Base-by-base conservation (phyloP, 2,888 invertebrate species). In the Meiosimyza platycephala region DNA sequence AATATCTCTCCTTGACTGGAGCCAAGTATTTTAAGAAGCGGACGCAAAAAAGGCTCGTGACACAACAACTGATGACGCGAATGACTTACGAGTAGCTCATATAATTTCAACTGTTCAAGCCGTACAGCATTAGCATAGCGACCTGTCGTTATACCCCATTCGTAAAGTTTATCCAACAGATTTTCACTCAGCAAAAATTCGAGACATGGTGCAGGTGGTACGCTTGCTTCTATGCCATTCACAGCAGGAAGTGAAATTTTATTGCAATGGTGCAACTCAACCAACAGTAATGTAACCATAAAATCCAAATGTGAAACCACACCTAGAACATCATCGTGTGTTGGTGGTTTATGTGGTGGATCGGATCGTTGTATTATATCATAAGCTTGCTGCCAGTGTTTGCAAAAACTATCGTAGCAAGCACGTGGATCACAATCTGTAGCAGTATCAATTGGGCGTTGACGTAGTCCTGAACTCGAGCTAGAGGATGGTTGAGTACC, bases 291-390 rank as follows among this genome's bases (percentile, higher is more conserved):
- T 0, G 94, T 94, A 3, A 94, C 92, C 92, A 98, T 93, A 86
- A 97, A 96, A 84, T 96, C 96, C 81, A 98, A 88, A 83, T 97
- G 96, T 84, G 95, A 96, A 18, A 96, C 94, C 65, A 98, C 96
- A 33, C 94, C 94, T 57, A 95, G 90, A 1, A 97, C 94, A 87
- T 97, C 97, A 85, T 97, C 97, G 82, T 94, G 93, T 75, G 88
- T 89, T 51, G 92, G 91, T 79, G 90, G 84, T 83, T 89, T 86
- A 59, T 88, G 86, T 62, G 85, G 89, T 62, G 85, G 89, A 74
- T 93, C 91, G 57, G 92, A 92, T 79, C 92, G 90, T 77, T 90
- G 88, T 80, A 97, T 95, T 74, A 97, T 95, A 78, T 95, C 95
- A 81, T 92, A 89, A 2, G 94, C 95, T 86, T 97, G 97, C 82